Conservation (phyloP, 2,797 vertebrate genomes). For the Tamandua tetradactyla region DNA sequence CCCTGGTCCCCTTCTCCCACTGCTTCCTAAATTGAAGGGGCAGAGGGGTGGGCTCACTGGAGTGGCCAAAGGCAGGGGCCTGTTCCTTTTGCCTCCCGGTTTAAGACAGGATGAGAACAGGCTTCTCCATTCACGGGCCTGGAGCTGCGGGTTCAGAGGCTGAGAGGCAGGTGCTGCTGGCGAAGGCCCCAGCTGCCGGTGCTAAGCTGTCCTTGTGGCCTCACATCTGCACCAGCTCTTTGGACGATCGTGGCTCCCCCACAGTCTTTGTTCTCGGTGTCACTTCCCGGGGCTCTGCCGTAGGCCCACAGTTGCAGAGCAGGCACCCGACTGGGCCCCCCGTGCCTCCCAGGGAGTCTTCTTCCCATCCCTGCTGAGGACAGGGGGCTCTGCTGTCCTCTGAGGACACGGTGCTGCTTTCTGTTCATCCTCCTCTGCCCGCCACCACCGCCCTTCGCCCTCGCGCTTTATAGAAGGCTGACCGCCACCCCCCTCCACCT, state of each 20-base stretch:
- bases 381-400: background rate
- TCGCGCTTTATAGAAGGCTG: background rate
- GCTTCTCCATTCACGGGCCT: background rate
- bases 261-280: background rate
- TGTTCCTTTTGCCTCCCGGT: background rate
- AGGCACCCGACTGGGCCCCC: too few relatives aligned
- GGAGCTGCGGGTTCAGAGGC: rapidly evolving
- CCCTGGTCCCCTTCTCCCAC: too few relatives aligned
- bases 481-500: constrained; percentile 45
- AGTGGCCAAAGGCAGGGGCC: too few relatives aligned
- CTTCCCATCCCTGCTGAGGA: background rate
- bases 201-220: too few relatives aligned
- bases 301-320: too few relatives aligned
- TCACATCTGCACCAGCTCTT: too few relatives aligned
- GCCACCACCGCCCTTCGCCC: too few relatives aligned
- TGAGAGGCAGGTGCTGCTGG: background rate
- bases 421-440: background rate
- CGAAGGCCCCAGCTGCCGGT: background rate
- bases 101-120: background rate
- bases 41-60: background rate
- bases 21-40: background rate
- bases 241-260: background rate
- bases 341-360: background rate
- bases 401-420: rapidly evolving
- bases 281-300: too few relatives aligned